Percentiles rank a stretch among this genome's conserved stretches.
Conservation (phyloP, 1,140 invertebrate species). For the Drosophila bocki region DNA sequence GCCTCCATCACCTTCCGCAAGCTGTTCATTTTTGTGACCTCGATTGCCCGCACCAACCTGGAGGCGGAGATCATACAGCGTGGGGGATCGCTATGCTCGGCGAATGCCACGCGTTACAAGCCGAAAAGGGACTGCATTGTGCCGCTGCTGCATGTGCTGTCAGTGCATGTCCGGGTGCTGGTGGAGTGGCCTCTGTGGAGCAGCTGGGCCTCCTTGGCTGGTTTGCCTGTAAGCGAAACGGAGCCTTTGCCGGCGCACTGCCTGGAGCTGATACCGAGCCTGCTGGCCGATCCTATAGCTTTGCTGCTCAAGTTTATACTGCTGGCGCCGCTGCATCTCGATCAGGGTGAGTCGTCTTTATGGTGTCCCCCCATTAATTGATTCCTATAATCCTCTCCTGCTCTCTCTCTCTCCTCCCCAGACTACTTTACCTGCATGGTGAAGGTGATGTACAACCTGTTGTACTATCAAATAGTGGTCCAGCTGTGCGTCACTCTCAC, state of each 20-base stretch:
- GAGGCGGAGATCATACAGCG: slow-evolving; percentile 96
- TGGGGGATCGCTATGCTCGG: slow-evolving; percentile 90
- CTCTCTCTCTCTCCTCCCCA: slow-evolving; percentile 76
- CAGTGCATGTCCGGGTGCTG: slow-evolving; percentile 92
- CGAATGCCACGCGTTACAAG: slow-evolving; percentile 87
- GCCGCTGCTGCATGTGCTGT: slow-evolving; percentile 94
- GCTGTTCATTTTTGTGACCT: slow-evolving; percentile 95
- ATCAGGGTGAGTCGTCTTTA: slow-evolving; percentile 89
- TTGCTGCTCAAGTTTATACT: slow-evolving; percentile 94
- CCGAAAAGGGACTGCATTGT: slow-evolving; percentile 96
- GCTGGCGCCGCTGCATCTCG: slow-evolving; percentile 92
- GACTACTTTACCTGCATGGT: slow-evolving; percentile 95
- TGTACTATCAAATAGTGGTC: slow-evolving; percentile 94
- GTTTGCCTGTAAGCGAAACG: slow-evolving; percentile 80
- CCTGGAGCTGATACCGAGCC: slow-evolving; percentile 82
- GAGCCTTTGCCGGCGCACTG: slow-evolving; percentile 80
- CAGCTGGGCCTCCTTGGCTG: slow-evolving; percentile 88
- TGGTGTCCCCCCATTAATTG: not conserved
- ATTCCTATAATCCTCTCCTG: not conserved
- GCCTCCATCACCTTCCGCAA: slow-evolving; percentile 89
- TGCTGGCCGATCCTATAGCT: slow-evolving; percentile 93
- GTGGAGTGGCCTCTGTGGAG: slow-evolving; percentile 89
- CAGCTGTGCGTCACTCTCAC: slow-evolving; percentile 88
- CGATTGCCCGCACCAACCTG: slow-evolving; percentile 96
- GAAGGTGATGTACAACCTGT: slow-evolving; percentile 93